Percentiles rank a stretch among this genome's conserved stretches.
phyloP scores from a whole-genome alignment of 2,113 vertebrate genomes.

The Phyllostomus hastatus region DNA sequence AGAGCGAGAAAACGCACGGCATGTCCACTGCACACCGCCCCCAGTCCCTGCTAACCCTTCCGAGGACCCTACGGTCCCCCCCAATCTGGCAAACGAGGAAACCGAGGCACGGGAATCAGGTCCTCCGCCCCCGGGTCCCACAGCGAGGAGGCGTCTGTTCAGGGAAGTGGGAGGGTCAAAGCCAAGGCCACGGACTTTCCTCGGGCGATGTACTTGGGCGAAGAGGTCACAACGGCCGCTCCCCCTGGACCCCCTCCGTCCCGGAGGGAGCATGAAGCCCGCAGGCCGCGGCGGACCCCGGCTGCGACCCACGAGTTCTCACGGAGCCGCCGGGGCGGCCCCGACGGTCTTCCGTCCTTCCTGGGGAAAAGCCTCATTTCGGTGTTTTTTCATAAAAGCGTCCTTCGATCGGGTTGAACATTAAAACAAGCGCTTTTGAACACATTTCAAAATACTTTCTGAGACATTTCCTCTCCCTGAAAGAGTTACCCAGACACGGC shows the following conservation, averaged over 20 bases:
- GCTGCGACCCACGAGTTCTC: too few species aligned
- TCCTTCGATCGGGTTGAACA: background rate
- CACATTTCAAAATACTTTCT: background rate
- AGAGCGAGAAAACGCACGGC: background rate
- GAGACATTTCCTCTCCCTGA: background rate
- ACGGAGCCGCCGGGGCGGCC: too few species aligned
- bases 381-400: background rate
- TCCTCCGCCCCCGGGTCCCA: background rate
- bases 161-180: background rate
- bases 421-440: constrained; percentile 9
- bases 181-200: background rate
- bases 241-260: background rate
- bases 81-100: background rate
- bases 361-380: background rate
- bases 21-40: background rate
- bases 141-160: background rate
- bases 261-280: too few species aligned
- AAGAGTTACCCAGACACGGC: background rate
- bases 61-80: background rate
- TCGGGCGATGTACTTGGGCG: background rate
- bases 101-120: background rate
- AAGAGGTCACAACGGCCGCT: background rate
- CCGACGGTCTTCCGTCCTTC: background rate
- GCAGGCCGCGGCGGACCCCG: too few species aligned
- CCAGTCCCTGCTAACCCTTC: background rate